phyloP scores from a whole-genome alignment of 2,113 vertebrate genomes.

The Platycercus adscitus region DNA sequence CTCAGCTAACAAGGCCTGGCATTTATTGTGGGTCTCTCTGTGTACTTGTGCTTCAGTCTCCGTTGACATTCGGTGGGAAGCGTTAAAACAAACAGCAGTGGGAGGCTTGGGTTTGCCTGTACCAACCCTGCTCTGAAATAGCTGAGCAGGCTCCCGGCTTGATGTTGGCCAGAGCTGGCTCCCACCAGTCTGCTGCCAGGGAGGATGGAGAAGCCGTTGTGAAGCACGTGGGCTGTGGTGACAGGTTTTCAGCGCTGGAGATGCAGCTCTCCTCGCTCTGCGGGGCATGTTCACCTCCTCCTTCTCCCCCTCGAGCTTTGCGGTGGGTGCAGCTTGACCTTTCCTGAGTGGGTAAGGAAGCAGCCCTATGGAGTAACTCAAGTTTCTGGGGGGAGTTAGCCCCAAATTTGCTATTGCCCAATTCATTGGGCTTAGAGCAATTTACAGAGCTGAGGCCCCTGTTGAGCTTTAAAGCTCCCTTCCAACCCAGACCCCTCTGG shows the following conservation, averaged over 20 bases:
- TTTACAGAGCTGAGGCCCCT: background rate
- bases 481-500: background rate
- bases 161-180: background rate
- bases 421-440: background rate
- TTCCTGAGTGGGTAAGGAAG: background rate
- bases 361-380: background rate
- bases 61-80: slow-evolving; percentile 68
- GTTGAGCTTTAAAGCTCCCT: background rate
- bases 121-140: background rate
- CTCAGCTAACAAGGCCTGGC: slow-evolving; percentile 74
- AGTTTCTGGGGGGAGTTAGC: background rate
- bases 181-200: background rate
- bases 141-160: background rate
- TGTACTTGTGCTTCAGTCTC: slow-evolving; percentile 71
- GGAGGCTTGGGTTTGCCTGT: background rate
- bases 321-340: rapidly evolving
- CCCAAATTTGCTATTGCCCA: background rate
- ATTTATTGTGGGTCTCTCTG: slow-evolving; percentile 60
- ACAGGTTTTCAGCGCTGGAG: background rate
- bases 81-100: slow-evolving; percentile 53
- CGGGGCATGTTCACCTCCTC: rapidly evolving
- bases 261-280: background rate
- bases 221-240: background rate
- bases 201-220: background rate
- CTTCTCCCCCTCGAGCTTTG: background rate